Evolutionary conservation across 2,888 invertebrate genomes (phyloP).

Genomic region (Thalpophila matura): DNA sequence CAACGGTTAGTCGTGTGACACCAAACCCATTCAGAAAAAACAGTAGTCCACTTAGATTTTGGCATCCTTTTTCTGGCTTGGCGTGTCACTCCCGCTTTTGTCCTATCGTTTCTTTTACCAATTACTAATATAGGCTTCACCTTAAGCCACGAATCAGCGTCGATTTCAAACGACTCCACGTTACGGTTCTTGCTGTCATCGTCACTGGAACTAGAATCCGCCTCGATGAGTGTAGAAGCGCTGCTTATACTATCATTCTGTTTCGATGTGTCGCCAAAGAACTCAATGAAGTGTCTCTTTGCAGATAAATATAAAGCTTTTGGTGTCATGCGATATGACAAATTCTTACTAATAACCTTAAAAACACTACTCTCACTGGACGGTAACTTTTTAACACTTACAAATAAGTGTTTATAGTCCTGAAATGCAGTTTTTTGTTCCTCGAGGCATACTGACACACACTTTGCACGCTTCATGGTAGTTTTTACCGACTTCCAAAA

Average conservation of each 20-base stretch:
- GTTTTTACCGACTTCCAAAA: too few relatives aligned
- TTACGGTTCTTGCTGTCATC: neutral
- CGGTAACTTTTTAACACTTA: too few relatives aligned
- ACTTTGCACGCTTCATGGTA: too few relatives aligned
- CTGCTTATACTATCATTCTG: neutral
- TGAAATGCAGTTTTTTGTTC: too few relatives aligned
- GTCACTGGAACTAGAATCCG: neutral
- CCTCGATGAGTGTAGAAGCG: neutral
- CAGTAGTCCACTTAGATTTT: neutral
- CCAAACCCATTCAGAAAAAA: conserved; percentile 3
- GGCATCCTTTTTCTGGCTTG: neutral
- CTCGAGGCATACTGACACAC: too few relatives aligned
- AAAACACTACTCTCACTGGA: too few relatives aligned
- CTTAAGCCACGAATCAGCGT: neutral
- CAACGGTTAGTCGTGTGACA: neutral
- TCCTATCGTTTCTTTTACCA: neutral
- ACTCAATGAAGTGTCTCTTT: conserved; percentile 1
- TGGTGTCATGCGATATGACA: neutral
- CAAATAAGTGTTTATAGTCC: too few relatives aligned
- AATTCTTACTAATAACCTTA: conserved; percentile 1
- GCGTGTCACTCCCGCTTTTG: neutral
- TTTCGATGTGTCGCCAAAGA: neutral
- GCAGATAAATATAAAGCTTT: neutral
- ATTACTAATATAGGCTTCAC: neutral
- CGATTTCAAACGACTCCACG: neutral